Percentiles rank a stretch among this genome's conserved stretches.
phyloP scores from a whole-genome alignment of 2,888 invertebrate genomes.

The Drosophila fulvimacula region DNA sequence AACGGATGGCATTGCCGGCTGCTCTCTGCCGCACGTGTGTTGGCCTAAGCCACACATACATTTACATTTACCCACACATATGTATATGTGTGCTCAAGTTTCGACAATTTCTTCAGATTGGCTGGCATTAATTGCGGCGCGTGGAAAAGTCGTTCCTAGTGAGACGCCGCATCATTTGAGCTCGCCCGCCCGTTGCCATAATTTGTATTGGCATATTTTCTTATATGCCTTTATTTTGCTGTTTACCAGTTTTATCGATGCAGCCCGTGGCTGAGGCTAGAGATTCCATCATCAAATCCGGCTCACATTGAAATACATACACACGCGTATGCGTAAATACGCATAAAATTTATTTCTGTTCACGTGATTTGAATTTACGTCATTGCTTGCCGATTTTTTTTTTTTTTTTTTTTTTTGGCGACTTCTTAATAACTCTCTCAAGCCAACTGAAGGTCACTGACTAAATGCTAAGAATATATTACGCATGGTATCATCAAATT shows the following conservation, averaged over 20 bases:
- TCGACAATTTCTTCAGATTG: constrained; percentile 13
- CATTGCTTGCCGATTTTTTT: neutral
- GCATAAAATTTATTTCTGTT: constrained; percentile 20
- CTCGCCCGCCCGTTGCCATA: constrained; percentile 16
- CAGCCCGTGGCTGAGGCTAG: no score
- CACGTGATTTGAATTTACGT: constrained; percentile 18
- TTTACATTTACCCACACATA: neutral
- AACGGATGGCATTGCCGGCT: constrained; percentile 49
- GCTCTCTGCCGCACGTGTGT: constrained; percentile 45
- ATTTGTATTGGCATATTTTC: constrained; percentile 36
- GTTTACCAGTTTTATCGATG: constrained; percentile 14
- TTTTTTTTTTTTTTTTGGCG: neutral
- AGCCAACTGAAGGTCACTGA: neutral
- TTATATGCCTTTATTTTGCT: constrained; percentile 10
- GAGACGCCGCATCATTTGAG: constrained; percentile 20
- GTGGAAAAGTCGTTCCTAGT: constrained; percentile 44
- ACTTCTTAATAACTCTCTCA: constrained; percentile 3
- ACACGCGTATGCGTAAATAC: constrained; percentile 2
- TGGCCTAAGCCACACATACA: constrained; percentile 15
- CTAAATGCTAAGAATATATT: neutral
- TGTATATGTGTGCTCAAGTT: neutral
- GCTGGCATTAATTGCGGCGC: constrained; percentile 49
- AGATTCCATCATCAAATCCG: constrained; percentile 21
- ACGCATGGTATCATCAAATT: constrained; percentile 3
- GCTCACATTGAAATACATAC: constrained; percentile 15